These are phyloP conservation scores for Oriolus oriolus DNA, from an alignment of 2,113 vertebrate genomes.

Conservation along the genomic window DNA sequence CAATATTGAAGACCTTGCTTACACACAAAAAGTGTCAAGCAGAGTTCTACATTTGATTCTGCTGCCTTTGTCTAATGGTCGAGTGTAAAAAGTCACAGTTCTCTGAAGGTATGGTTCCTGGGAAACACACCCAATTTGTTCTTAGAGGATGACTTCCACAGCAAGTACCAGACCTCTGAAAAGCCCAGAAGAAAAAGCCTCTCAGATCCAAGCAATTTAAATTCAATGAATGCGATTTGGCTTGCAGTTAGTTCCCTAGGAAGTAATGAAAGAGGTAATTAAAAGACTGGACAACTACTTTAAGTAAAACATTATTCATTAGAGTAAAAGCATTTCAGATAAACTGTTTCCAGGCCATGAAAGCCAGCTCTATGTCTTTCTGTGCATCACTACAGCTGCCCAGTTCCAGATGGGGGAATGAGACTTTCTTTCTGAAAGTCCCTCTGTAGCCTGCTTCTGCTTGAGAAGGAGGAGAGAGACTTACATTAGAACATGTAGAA, in stretches of 20 bases:
- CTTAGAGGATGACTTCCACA: neutral
- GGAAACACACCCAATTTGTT: neutral
- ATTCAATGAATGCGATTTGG: slow-evolving; percentile 15
- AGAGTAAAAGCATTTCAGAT: neutral
- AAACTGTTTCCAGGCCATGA: neutral
- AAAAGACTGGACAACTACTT: slow-evolving; percentile 21
- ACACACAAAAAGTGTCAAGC: neutral
- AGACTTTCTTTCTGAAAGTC: neutral
- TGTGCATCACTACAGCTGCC: neutral
- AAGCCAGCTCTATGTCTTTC: neutral
- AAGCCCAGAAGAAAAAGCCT: neutral
- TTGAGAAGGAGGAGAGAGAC: neutral
- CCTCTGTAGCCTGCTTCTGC: neutral
- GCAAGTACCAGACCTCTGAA: neutral
- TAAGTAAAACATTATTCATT: slow-evolving; percentile 11
- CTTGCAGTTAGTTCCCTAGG: neutral
- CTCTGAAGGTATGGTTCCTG: neutral
- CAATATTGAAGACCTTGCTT: neutral
- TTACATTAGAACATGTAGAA: neutral
- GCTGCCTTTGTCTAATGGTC: neutral
- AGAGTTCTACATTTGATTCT: neutral
- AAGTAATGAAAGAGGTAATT: slow-evolving; percentile 50
- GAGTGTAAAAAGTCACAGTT: neutral
- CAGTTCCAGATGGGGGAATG: neutral
- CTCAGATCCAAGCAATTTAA: slow-evolving; percentile 12